Evolutionary conservation across 2,113 vertebrate species (phyloP), one percentile per base, ranked within the genome.

Genomic region (Gulo gulo): DNA sequence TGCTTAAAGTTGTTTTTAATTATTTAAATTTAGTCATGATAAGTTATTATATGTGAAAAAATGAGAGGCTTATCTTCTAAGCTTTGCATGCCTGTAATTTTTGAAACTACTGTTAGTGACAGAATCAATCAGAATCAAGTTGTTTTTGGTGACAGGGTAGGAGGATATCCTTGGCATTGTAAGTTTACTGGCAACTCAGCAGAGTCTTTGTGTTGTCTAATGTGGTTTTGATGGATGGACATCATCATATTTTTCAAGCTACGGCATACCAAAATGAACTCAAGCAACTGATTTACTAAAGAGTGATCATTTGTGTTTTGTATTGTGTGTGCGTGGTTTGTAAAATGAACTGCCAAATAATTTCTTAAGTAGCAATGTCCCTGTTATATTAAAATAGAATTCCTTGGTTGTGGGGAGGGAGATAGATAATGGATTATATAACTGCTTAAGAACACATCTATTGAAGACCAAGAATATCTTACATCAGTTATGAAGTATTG

Each of bases 301-400:
- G 26, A 73, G 90, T 78, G 29, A 73, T 92, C 42, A 71, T 91
- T 94, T 88, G 10, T 11, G 24, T 81, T 80, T 4, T 91, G 2
- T 63, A 1, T 61, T 50, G 14, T 13, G 1, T 80, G 8, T 63
- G 31, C 67, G 76, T 95, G 26, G 23, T 94, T 97, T 59, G 21
- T 67, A 85, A 87, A 96, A 45, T 88, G 71, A 88, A 91, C 91
- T 88, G 16, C 47, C 34, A 80, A 82, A 63, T 1, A 93, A 95
- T 84, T 96, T 96, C n/a, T 59, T 91, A 84, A 93, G 52, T 84
- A 93, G 14, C 6, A 63, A 9, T 91, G 42, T 47, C 50, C 11
- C n/a, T 92, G 24, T 18, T 71, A 65, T 76, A 69, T 84, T 97
- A 91, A 94, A 97, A 90, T 92, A 82, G 26, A 89, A 85, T 91